Evolutionary conservation across 2,888 invertebrate species (phyloP).

Genomic region (Sicus ferrugineus): DNA sequence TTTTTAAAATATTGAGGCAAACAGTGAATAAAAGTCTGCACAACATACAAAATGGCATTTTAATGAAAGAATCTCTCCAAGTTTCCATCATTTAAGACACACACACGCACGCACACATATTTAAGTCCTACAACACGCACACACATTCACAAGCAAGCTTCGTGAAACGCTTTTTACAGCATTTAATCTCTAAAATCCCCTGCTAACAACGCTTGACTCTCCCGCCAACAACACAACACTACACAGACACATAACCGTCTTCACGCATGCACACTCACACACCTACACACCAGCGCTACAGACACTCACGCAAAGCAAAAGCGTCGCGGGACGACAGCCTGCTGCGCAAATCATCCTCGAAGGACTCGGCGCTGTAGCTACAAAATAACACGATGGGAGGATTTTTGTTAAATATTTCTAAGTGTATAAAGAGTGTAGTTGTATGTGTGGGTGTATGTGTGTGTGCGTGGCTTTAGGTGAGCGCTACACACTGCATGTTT

Average conservation of each 20-base stretch:
- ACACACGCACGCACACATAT: background rate
- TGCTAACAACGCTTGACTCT: conserved; percentile 4
- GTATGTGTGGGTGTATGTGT: conserved; percentile 4
- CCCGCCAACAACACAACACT: background rate
- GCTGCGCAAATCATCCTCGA: conserved; percentile 18
- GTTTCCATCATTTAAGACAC: background rate
- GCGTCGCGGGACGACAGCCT: too few species aligned
- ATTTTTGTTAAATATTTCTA: background rate
- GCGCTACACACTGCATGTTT: conserved; percentile 15
- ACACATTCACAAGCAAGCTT: background rate
- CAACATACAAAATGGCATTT: background rate
- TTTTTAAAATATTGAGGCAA: background rate
- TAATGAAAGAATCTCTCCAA: too few species aligned
- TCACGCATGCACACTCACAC: background rate
- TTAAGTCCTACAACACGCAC: background rate
- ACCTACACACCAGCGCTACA: background rate
- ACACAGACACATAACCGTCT: background rate
- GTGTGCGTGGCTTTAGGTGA: background rate
- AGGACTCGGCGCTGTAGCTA: background rate
- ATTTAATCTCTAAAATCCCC: conserved; percentile 19
- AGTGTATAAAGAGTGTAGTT: background rate
- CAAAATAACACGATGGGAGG: conserved; percentile 1
- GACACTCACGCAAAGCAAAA: background rate
- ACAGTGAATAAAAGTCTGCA: background rate
- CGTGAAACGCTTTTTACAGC: conserved; percentile 1